Base-by-base conservation (phyloP, 2,888 invertebrate genomes). In the Nymphalis c-album region DNA sequence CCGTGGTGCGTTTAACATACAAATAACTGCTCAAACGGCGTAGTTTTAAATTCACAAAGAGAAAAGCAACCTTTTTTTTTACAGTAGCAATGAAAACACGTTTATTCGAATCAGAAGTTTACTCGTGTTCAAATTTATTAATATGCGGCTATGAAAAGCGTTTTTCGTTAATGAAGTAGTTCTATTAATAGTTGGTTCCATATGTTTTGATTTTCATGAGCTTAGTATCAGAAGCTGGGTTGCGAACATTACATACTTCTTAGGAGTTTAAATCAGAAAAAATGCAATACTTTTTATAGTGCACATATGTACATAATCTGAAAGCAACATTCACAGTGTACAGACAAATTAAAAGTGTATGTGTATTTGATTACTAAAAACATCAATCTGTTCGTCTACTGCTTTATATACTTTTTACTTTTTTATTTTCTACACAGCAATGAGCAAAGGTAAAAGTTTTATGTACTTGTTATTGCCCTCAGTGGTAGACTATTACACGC, bases 31-130 rank as follows among this genome's bases (percentile, higher is more conserved):
- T 63, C 70, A 64, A 70, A 65, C 57, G 18, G 55, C 65, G 65
- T 50, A 66, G 66, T 65, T 71, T 68, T 65, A 65, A 65, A 71
- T 65, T 65, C 65, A 68, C 68, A 71, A 68, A 71, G 68, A 68
- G 68, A 60, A 68, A 65, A 57, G 58, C 63, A 65, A 65, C 50
- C 45, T 64, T 64, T 67, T 58, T n/a, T 57, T 57, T 63, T 51
- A 57, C 51, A 59, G 63, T 61, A 48, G 22, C 48, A 47, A 31
- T 61, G 22, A 31, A 57, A 57, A 46, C 18, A 60, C 22, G 13
- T 55, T 47, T 13, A 57, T 61, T 46, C 48, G 26, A 60, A 60
- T 60, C 51, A 40, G 57, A 48, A 48, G 45, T 60, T 60, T 59
- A 22, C 58, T 57, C 35, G 61, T 58, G 58, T 62, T 55, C 1